Evolutionary conservation across 2,797 vertebrate genomes (phyloP).

Genomic region (Notoglanidium macrostoma): DNA sequence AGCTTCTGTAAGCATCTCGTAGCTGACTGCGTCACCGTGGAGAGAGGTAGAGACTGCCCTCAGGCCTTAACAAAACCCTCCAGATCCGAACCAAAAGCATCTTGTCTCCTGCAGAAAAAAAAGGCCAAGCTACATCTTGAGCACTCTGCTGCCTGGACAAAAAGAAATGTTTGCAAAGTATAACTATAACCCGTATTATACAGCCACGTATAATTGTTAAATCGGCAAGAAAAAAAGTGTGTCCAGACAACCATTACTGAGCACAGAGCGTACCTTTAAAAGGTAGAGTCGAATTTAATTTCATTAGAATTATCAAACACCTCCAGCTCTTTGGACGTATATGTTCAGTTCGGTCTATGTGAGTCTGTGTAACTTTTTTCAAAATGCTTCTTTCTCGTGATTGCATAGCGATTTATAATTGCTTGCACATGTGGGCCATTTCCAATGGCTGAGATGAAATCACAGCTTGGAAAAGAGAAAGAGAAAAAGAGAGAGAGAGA

Average conservation of each 20-base stretch:
- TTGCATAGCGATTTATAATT: constrained; percentile 58
- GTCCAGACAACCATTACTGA: background rate
- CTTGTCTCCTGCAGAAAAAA: constrained; percentile 26
- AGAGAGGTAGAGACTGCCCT: constrained; percentile 45
- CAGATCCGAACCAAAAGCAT: constrained; percentile 41
- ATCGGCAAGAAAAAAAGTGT: background rate
- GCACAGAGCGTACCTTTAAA: background rate
- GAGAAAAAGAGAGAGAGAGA: constrained; percentile 25
- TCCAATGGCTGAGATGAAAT: constrained; percentile 58
- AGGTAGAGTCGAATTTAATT: background rate
- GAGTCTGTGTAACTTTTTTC: constrained; percentile 27
- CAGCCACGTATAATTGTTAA: background rate
- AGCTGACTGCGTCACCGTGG: constrained; percentile 36
- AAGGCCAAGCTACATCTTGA: background rate
- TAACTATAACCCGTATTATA: background rate
- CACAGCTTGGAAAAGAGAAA: constrained; percentile 55
- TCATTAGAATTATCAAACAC: background rate
- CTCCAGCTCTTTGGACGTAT: background rate
- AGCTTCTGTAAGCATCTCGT: constrained; percentile 47
- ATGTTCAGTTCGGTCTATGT: constrained; percentile 2
- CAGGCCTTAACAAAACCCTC: constrained; percentile 43
- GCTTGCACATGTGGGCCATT: constrained; percentile 61
- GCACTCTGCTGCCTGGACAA: background rate
- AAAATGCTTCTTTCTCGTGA: constrained; percentile 49
- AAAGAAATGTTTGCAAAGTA: constrained; percentile 11